Percentiles rank a stretch among this genome's conserved stretches.
These are phyloP conservation scores for Colletes gigas DNA, from an alignment of 1,140 invertebrate species.

Conservation along the genomic window DNA sequence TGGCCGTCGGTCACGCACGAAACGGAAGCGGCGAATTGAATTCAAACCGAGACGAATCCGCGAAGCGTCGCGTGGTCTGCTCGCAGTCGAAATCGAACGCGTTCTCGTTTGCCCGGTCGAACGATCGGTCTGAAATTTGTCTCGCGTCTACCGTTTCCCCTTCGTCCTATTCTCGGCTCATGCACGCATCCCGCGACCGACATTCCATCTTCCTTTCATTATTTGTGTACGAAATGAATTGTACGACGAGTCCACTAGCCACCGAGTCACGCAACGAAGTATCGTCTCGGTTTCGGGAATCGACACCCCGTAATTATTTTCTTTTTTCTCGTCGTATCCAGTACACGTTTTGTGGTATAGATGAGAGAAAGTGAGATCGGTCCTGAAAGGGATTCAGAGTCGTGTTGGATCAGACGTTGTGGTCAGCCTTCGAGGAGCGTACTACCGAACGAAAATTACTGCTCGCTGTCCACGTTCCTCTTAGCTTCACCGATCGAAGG, in stretches of 20 bases:
- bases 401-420: too few species aligned
- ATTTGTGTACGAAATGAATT: constrained; percentile 14
- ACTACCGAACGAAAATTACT: too few species aligned
- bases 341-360: constrained; percentile 23
- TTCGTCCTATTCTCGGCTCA: neutral
- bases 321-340: constrained; percentile 54
- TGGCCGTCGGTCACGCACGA: constrained; percentile 29
- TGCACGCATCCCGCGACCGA: neutral
- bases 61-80: neutral
- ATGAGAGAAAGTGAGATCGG: neutral
- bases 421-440: too few species aligned
- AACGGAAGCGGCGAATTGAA: constrained; percentile 46
- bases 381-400: too few species aligned
- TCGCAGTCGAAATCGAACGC: constrained; percentile 20
- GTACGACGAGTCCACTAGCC: neutral
- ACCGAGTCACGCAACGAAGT: neutral
- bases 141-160: neutral
- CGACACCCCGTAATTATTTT: constrained; percentile 4
- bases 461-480: too few species aligned
- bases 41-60: constrained; percentile 24
- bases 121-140: constrained; percentile 1
- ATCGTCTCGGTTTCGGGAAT: neutral
- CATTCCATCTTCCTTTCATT: neutral
- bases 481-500: too few species aligned
- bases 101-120: neutral